These are phyloP conservation scores for Liparis tanakae DNA, from an alignment of 2,797 vertebrate species.

Conservation along the genomic window DNA sequence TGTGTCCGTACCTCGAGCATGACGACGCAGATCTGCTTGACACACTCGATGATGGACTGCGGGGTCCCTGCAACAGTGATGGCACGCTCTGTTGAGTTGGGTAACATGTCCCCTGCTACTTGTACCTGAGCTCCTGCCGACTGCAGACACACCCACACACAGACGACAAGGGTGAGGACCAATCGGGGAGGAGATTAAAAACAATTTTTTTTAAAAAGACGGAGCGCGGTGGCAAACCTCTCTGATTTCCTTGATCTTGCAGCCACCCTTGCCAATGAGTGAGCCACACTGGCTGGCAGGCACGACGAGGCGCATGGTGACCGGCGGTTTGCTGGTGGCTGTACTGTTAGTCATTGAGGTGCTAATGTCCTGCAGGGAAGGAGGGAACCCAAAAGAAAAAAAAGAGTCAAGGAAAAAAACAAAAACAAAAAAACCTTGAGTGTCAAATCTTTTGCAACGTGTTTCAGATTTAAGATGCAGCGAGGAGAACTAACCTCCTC, in stretches of 20 bases:
- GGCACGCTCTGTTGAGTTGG: slow-evolving; percentile 95
- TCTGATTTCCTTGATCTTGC: slow-evolving; percentile 96
- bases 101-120: slow-evolving; percentile 96
- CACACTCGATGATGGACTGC: slow-evolving; percentile 96
- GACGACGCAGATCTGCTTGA: slow-evolving; percentile 97
- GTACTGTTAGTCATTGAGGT: slow-evolving; percentile 97
- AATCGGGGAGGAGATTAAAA: background rate
- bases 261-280: slow-evolving; percentile 94
- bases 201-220: too few species aligned
- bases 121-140: slow-evolving; percentile 96
- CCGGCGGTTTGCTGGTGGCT: slow-evolving; percentile 94
- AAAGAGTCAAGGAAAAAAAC: background rate
- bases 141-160: slow-evolving; percentile 64
- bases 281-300: slow-evolving; percentile 95
- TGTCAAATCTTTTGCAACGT: fast-evolving
- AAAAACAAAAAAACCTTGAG: too few species aligned
- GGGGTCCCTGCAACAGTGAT: slow-evolving; percentile 96
- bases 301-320: slow-evolving; percentile 93
- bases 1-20: slow-evolving; percentile 89
- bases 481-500: slow-evolving; percentile 86
- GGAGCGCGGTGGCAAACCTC: slow-evolving; percentile 82
- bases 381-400: background rate
- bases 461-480: background rate
- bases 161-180: background rate
- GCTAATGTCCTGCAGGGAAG: slow-evolving; percentile 89